phyloP scores from a whole-genome alignment of 2,797 vertebrate species.

The Poliocrania exsul region DNA sequence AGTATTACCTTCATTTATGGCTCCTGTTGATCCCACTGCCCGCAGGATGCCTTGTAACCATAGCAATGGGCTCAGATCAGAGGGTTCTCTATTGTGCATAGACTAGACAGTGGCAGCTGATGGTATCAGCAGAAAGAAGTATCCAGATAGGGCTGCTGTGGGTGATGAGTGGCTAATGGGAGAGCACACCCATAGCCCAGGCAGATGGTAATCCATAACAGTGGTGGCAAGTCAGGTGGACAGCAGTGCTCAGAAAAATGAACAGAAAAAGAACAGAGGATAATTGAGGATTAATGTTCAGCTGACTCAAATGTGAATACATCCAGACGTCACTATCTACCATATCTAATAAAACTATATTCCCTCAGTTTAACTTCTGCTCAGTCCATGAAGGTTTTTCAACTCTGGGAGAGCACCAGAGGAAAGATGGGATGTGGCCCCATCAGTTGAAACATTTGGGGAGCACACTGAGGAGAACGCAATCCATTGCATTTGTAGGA shows the following conservation, averaged over 20 bases:
- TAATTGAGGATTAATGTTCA: not conserved
- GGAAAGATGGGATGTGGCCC: not conserved
- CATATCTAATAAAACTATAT: not conserved
- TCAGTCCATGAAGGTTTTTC: not conserved
- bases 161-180: not conserved
- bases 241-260: not conserved
- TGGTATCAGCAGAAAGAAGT: conserved; percentile 5
- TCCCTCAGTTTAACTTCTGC: not conserved
- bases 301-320: not conserved
- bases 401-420: not conserved
- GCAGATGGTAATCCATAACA: not conserved
- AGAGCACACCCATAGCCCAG: not conserved
- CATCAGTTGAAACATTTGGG: not conserved
- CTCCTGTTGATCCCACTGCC: conserved; percentile 46
- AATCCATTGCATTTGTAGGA: not conserved
- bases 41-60: conserved; percentile 45
- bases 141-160: not conserved
- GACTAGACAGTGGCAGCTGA: conserved; percentile 32
- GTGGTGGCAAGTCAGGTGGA: not conserved
- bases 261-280: not conserved
- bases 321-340: not conserved
- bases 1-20: conserved; percentile 25
- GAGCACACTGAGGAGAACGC: not conserved
- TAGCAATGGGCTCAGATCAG: conserved; percentile 39
- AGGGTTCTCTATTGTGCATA: not conserved